Evolutionary conservation across 2,113 vertebrate genomes (phyloP).

Genomic region (Lepidothrix coronata): DNA sequence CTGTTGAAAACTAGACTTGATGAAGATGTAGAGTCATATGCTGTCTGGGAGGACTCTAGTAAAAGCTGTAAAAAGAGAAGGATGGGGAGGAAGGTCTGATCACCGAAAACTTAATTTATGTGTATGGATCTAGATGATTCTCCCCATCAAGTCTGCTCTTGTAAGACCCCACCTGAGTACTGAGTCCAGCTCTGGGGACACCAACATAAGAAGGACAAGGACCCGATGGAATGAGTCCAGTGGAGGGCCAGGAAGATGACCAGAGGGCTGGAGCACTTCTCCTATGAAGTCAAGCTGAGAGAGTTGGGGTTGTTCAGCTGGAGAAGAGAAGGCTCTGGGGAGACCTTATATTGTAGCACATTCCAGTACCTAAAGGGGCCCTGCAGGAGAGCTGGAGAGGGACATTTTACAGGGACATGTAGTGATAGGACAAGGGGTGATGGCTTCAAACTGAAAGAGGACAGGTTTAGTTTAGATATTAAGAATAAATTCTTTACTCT

Average conservation of each 20-base stretch:
- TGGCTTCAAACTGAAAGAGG: not conserved
- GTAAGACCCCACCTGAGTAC: not conserved
- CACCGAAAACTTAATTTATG: not conserved
- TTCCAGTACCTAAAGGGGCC: not conserved
- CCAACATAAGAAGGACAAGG: fast-evolving
- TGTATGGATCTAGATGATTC: not conserved
- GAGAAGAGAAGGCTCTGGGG: not conserved
- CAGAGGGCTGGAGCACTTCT: not conserved
- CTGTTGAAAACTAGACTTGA: not conserved
- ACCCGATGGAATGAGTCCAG: not conserved
- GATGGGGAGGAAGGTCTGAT: not conserved
- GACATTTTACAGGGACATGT: not conserved
- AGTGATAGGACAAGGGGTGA: not conserved
- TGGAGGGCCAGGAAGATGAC: not conserved
- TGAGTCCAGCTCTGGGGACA: not conserved
- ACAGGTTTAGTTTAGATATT: not conserved
- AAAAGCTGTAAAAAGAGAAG: not conserved
- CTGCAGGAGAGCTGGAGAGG: not conserved
- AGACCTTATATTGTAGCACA: not conserved
- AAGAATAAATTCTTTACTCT: not conserved
- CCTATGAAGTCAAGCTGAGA: not conserved
- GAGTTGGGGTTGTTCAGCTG: not conserved
- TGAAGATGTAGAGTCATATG: not conserved
- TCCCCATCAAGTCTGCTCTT: not conserved
- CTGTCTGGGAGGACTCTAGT: not conserved